Evolutionary conservation across 2,113 vertebrate genomes (phyloP), one percentile per base, ranked within the genome.

Genomic region (Astur gentilis): DNA sequence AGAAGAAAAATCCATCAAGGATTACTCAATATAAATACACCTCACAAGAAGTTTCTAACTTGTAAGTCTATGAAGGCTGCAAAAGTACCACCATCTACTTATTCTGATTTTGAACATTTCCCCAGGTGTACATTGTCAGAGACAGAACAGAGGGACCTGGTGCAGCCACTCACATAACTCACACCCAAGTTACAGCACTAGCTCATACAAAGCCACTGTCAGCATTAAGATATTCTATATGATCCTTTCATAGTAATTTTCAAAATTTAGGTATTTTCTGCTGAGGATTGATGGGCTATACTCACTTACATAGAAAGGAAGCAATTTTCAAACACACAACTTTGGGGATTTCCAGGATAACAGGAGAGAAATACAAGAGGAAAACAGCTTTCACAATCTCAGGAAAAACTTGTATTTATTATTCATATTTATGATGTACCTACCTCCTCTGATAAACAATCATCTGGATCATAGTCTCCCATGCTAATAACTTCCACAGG

Each of bases 381-480:
- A 29, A 60, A 65, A 80, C 4, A 58, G 23, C 21, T 22, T 80
- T 58, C 40, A 26, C 6, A 64, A 27, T 2, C 16, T 34, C 16
- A 25, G 34, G 31, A 62, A 57, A 55, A 70, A 1, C 7, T 5
- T 50, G 10, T 6, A 34, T 14, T 64, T 67, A n/a, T 17, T 36
- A 61, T 8, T 49, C 14, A 5, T 31, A 13, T 17, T 69, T 31
- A 57, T 49, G 13, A 40, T 10, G 65, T 6, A 66, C 98, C 79
- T 79, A 99, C 99, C 99, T 99, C 99, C 44, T 99, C 99, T 44
- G 95, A 89, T 11, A 99, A 98, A 32, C 86, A 97, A 91, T 99
- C 99, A 20, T 99, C 99, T 16, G 99, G 99, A 94, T 99, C 99
- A 23, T 98, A 99, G 52, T 98, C 98, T 83, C 98, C 99, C 98